phyloP scores from a whole-genome alignment of 1,140 invertebrate genomes.

The Apis cerana region DNA sequence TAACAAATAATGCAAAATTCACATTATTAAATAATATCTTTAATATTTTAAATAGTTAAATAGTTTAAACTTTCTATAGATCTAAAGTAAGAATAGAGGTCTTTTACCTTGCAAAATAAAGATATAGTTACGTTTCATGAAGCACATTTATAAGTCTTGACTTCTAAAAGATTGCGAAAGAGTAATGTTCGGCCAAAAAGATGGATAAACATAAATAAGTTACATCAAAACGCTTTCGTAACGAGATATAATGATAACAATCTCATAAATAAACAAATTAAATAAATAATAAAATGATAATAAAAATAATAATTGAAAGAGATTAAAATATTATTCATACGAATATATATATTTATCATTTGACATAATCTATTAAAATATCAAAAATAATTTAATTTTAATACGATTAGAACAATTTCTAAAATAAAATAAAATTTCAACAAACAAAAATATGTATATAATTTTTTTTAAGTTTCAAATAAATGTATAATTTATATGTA shows the following conservation, averaged over 20 bases:
- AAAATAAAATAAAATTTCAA: no score
- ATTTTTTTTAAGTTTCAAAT: no score
- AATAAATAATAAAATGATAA: conserved; percentile 2
- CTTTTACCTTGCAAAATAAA: conserved; percentile 25
- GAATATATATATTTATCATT: neutral
- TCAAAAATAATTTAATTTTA: no score
- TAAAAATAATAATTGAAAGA: neutral
- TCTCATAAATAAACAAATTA: neutral
- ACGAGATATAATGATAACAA: neutral
- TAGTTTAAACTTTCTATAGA: neutral
- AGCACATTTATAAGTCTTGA: conserved; percentile 1
- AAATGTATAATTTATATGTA: no score
- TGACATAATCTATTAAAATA: no score
- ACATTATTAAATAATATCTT: conserved; percentile 6
- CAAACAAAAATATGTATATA: no score
- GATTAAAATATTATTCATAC: neutral
- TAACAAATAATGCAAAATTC: neutral
- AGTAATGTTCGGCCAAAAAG: neutral
- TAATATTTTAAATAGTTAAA: no score
- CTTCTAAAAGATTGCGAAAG: conserved; percentile 18
- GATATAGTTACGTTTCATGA: neutral
- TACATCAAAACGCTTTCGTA: neutral
- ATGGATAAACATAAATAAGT: neutral
- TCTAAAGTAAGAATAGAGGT: conserved; percentile 22
- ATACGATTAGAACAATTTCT: no score